phyloP scores from a whole-genome alignment of 2,888 invertebrate species.

The Tetragonula carbonaria region DNA sequence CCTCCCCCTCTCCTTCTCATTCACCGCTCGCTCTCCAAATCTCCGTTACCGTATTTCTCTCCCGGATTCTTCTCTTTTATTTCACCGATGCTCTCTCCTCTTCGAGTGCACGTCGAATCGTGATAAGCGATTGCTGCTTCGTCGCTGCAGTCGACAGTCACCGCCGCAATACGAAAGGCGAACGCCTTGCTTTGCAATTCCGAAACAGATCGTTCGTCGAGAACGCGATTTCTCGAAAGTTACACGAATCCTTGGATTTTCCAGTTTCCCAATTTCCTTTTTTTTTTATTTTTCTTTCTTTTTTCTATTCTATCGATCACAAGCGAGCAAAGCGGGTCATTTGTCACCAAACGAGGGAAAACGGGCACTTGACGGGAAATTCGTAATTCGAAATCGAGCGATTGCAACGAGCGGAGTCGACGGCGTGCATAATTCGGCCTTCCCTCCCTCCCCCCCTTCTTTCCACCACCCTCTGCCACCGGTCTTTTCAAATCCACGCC shows the following conservation, averaged over 20 bases:
- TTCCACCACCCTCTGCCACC: neutral
- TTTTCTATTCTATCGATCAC: too few relatives aligned
- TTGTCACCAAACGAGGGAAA: neutral
- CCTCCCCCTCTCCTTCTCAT: conserved; percentile 41
- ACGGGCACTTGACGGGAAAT: neutral
- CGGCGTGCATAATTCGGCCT: conserved; percentile 9
- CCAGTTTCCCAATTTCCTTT: too few relatives aligned
- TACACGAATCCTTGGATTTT: too few relatives aligned
- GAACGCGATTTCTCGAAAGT: too few relatives aligned
- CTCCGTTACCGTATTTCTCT: conserved; percentile 50
- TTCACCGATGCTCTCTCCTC: conserved; percentile 32
- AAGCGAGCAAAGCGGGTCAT: too few relatives aligned
- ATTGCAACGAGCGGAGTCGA: neutral
- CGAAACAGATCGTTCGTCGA: too few relatives aligned
- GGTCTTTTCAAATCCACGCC: neutral
- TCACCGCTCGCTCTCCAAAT: neutral
- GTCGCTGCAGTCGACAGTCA: neutral
- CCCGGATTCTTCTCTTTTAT: conserved; percentile 42
- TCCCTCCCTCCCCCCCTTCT: conserved; percentile 9
- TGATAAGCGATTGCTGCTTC: conserved; percentile 25
- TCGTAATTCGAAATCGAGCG: conserved; percentile 15
- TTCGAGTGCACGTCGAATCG: conserved; percentile 44
- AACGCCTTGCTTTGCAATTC: too few relatives aligned
- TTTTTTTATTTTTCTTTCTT: too few relatives aligned
- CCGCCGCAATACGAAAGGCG: too few relatives aligned